Evolutionary conservation across 2,888 invertebrate genomes (phyloP).

Genomic region (Thymelicus acteon): DNA sequence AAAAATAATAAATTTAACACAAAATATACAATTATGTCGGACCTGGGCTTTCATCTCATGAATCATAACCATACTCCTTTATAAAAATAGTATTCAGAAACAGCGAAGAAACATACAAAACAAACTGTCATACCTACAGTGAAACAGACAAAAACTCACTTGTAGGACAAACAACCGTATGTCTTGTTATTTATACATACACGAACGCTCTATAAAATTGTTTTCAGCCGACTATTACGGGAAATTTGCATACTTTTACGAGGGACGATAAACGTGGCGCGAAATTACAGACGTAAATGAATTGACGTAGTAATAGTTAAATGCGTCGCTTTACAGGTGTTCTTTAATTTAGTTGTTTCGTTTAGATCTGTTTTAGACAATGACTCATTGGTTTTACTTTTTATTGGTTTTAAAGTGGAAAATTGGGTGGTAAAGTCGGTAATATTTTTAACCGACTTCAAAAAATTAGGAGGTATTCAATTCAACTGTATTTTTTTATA

Average conservation of each 20-base stretch:
- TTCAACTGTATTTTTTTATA: no score
- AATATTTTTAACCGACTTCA: no score
- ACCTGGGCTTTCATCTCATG: no score
- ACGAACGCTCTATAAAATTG: slow-evolving; percentile 21
- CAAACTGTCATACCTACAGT: background rate
- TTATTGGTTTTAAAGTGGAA: no score
- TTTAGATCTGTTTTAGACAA: slow-evolving; percentile 1
- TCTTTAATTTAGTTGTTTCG: slow-evolving; percentile 9
- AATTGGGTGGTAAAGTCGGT: no score
- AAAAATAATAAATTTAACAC: no score
- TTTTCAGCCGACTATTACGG: slow-evolving; percentile 28
- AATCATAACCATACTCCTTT: no score
- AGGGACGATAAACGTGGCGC: slow-evolving; percentile 18
- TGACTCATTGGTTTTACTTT: slow-evolving; percentile 1
- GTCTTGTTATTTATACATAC: slow-evolving; percentile 8
- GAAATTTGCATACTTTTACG: slow-evolving; percentile 36
- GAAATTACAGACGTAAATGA: slow-evolving; percentile 31
- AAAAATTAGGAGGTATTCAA: no score
- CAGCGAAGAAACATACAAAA: background rate
- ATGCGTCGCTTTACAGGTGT: slow-evolving; percentile 4
- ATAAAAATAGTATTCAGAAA: no score
- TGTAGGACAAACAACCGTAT: background rate
- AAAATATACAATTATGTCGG: no score
- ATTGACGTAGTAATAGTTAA: slow-evolving; percentile 27
- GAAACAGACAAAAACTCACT: background rate